Conservation (phyloP, 2,113 vertebrate genomes). For the Chloropsis cyanopogon region DNA sequence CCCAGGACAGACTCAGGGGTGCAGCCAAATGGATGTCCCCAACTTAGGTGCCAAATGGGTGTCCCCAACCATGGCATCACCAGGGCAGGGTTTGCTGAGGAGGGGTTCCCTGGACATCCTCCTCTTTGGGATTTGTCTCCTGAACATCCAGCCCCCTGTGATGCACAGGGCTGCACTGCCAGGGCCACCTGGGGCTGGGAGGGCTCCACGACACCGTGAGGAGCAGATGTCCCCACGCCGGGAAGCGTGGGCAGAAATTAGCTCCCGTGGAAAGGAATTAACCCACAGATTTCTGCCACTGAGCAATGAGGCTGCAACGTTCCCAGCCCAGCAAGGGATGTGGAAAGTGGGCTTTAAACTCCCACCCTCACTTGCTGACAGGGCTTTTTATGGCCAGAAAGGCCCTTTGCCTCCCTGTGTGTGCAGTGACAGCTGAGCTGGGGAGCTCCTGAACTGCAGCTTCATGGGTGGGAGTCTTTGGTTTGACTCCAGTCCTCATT, state of each 20-base stretch:
- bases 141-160: background rate
- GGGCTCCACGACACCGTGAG: rapidly evolving
- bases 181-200: background rate
- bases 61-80: background rate
- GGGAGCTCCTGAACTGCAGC: background rate
- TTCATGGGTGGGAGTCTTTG: background rate
- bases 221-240: background rate
- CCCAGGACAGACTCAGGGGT: background rate
- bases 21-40: background rate
- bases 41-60: background rate
- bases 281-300: background rate
- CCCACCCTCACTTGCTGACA: background rate
- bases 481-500: background rate
- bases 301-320: rapidly evolving
- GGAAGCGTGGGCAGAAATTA: background rate
- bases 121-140: background rate
- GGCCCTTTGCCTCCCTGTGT: background rate
- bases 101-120: background rate
- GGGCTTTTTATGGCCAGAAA: background rate
- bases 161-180: background rate
- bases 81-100: background rate
- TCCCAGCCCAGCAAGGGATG: background rate
- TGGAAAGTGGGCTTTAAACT: background rate
- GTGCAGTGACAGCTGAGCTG: background rate
- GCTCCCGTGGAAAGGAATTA: background rate